Conservation (phyloP, 2,888 invertebrate genomes). For the Pseudococcus viburni region DNA sequence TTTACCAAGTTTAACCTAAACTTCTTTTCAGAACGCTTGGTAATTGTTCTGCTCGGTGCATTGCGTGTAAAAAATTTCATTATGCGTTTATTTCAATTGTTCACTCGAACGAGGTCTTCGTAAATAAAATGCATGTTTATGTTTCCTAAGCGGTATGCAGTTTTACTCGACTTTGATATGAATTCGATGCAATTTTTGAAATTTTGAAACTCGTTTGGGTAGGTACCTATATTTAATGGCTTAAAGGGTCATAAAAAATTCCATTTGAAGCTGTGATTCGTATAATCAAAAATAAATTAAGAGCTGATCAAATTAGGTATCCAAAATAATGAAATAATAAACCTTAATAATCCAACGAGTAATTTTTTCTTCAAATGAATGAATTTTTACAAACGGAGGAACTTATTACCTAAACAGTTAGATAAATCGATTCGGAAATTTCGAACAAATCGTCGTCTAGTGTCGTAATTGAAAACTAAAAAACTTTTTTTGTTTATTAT, state of each 20-base stretch:
- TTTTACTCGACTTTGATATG: not conserved
- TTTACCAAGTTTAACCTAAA: conserved; percentile 1
- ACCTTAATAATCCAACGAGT: too few relatives aligned
- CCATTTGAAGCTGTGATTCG: too few relatives aligned
- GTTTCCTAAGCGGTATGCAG: not conserved
- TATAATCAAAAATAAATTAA: too few relatives aligned
- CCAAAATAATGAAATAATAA: too few relatives aligned
- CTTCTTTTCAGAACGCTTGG: not conserved
- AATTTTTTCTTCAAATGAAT: too few relatives aligned
- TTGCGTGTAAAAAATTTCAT: conserved; percentile 8
- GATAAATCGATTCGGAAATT: too few relatives aligned
- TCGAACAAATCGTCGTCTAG: too few relatives aligned
- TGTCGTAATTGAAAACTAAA: not conserved
- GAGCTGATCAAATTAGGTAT: too few relatives aligned
- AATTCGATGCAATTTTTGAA: not conserved
- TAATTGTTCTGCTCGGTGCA: conserved; percentile 5
- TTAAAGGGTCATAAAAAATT: too few relatives aligned
- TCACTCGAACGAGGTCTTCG: not conserved
- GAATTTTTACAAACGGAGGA: too few relatives aligned
- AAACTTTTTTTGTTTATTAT: conserved; percentile 4
- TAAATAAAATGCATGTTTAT: not conserved
- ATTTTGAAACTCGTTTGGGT: not conserved
- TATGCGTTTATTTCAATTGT: conserved; percentile 4
- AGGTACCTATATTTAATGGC: too few relatives aligned
- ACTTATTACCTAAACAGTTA: too few relatives aligned